Conservation (phyloP, 2,888 invertebrate species). For the Apotomis capreana region DNA sequence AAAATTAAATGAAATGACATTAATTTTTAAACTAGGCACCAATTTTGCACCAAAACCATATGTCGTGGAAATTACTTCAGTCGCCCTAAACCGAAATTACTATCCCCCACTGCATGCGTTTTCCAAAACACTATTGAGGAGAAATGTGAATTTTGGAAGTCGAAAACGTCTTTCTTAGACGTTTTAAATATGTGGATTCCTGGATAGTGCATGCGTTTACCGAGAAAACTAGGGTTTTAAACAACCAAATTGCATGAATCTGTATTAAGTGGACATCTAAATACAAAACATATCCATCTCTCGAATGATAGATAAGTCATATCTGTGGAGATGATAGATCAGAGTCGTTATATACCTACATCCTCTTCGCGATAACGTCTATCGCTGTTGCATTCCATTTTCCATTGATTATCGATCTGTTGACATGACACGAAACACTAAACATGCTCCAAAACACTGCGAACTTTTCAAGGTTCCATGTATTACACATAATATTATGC, state of each 20-base stretch:
- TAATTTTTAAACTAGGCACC: too few relatives aligned
- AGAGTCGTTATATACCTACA: slow-evolving; percentile 30
- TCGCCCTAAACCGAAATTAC: too few relatives aligned
- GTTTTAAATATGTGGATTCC: too few relatives aligned
- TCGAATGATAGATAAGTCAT: slow-evolving; percentile 28
- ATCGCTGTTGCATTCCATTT: slow-evolving; percentile 16
- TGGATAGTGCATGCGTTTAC: too few relatives aligned
- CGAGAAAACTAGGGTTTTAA: too few relatives aligned
- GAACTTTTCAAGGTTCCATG: slow-evolving; percentile 7
- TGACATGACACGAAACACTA: slow-evolving; percentile 5
- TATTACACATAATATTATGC: neutral
- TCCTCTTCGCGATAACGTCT: slow-evolving; percentile 27
- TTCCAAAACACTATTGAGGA: too few relatives aligned
- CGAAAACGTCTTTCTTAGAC: too few relatives aligned
- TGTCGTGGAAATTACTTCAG: too few relatives aligned
- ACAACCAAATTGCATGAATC: neutral
- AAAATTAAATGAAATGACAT: too few relatives aligned
- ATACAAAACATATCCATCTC: slow-evolving; percentile 4
- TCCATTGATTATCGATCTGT: slow-evolving; percentile 34
- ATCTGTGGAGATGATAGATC: slow-evolving; percentile 36
- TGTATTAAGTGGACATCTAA: neutral
- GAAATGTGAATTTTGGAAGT: too few relatives aligned
- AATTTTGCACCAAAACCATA: too few relatives aligned
- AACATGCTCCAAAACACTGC: neutral
- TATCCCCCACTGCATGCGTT: too few relatives aligned